A percentile compares a stretch with the other conserved stretches of the same genome.
phyloP scores from a whole-genome alignment of 2,797 vertebrate species.

The Lepus oiostolus region DNA sequence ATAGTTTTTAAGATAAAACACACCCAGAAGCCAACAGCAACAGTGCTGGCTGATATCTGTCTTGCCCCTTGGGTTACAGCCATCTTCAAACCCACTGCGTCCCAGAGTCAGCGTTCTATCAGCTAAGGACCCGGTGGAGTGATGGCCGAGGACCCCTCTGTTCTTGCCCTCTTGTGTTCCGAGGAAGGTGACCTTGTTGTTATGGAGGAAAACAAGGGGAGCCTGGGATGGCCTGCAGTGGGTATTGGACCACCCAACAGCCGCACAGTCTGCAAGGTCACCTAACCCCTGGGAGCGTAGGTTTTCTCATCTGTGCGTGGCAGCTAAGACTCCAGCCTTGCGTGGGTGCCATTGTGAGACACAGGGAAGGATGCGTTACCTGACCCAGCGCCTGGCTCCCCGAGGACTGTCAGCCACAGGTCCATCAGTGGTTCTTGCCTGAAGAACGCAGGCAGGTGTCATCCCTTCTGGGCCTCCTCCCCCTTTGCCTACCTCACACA shows the following conservation, averaged over 20 bases:
- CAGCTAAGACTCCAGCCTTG: not conserved
- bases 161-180: fast-evolving
- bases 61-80: not conserved
- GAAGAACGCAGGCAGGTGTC: not conserved
- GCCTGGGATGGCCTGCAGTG: not conserved
- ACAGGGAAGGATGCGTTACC: not conserved
- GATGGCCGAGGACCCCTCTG: fast-evolving
- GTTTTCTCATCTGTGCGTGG: conserved; percentile 61
- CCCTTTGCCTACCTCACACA: not conserved
- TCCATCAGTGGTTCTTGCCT: not conserved
- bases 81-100: not conserved
- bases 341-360: not conserved
- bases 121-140: not conserved
- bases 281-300: not conserved
- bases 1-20: conserved; percentile 57
- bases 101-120: not conserved
- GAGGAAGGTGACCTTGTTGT: not conserved
- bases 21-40: conserved; percentile 12
- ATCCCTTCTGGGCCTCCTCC: not conserved
- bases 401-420: not conserved
- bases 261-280: not conserved
- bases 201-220: not conserved
- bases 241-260: not conserved
- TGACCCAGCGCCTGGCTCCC: not conserved
- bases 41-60: conserved; percentile 46